These are phyloP conservation scores for Cinara cedri DNA, from an alignment of 2,888 invertebrate species.

Conservation along the genomic window DNA sequence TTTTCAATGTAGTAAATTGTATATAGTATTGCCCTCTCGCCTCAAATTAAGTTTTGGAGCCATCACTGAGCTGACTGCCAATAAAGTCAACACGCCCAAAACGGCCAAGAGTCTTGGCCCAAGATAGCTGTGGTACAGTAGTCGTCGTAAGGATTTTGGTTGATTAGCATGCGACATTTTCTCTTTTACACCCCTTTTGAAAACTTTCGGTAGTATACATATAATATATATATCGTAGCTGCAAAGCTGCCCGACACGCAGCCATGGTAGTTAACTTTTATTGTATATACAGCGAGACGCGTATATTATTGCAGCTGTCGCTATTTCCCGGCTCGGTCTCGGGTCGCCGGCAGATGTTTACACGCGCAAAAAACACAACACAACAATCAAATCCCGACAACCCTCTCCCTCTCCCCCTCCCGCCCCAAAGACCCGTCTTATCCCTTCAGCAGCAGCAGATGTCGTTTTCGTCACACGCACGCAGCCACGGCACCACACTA, in stretches of 20 bases:
- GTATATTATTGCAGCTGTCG: slow-evolving; percentile 55
- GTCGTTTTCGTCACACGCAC: neutral
- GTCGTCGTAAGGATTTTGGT: neutral
- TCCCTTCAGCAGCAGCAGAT: too few species aligned
- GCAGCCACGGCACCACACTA: neutral
- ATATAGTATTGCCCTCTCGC: too few species aligned
- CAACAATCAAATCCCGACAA: slow-evolving; percentile 30
- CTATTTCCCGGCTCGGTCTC: slow-evolving; percentile 3
- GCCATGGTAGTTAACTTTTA: slow-evolving; percentile 54
- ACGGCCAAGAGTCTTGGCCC: too few species aligned
- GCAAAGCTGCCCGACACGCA: slow-evolving; percentile 30
- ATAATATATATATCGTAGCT: neutral
- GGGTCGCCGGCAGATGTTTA: slow-evolving; percentile 47
- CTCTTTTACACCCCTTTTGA: slow-evolving; percentile 23
- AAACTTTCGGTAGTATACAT: slow-evolving; percentile 40
- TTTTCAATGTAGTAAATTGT: too few species aligned
- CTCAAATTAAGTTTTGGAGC: too few species aligned
- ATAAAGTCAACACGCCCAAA: too few species aligned
- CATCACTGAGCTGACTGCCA: too few species aligned
- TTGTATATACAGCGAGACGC: slow-evolving; percentile 31
- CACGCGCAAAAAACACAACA: slow-evolving; percentile 46
- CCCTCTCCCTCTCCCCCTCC: neutral
- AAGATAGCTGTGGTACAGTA: neutral
- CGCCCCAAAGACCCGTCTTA: neutral
- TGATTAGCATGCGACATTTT: slow-evolving; percentile 43